Evolutionary conservation across 1,140 invertebrate species (phyloP), one percentile per base, ranked within the genome.

Genomic region (Batillaria attramentaria): DNA sequence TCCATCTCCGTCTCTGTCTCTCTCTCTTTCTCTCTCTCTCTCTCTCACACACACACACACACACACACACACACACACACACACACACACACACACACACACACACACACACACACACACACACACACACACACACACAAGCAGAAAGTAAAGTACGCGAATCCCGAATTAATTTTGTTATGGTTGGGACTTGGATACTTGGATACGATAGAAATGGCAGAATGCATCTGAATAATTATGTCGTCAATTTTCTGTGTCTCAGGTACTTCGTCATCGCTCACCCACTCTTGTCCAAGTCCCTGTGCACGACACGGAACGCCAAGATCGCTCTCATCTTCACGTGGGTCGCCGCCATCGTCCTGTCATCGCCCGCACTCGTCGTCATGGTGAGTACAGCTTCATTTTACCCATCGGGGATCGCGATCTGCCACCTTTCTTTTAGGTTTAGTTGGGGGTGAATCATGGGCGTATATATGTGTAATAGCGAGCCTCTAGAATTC

Each of bases 181-280:
- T n/a, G n/a, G n/a, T n/a, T n/a, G n/a, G n/a, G n/a, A n/a, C n/a
- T n/a, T n/a, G n/a, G n/a, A n/a, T n/a, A n/a, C n/a, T n/a, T n/a
- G n/a, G n/a, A n/a, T n/a, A n/a, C n/a, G n/a, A n/a, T n/a, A n/a
- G n/a, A n/a, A n/a, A n/a, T n/a, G n/a, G n/a, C n/a, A n/a, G n/a
- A n/a, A n/a, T n/a, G n/a, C n/a, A n/a, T n/a, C n/a, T n/a, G n/a
- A n/a, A n/a, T n/a, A n/a, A n/a, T n/a, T n/a, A n/a, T n/a, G n/a
- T n/a, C n/a, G n/a, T n/a, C n/a, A n/a, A n/a, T n/a, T n/a, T n/a
- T n/a, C n/a, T 43, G 8, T 28, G 42, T 85, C 82, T 69, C 91
- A 95, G 95, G 83, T 95, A 95, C 89, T 95, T 95, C 78, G 95
- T 94, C 13, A 95, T 95, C 78, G 93, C 95, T 39, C 94, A 95